Evolutionary conservation across 2,113 vertebrate species (phyloP).

Genomic region (Callithrix jacchus): DNA sequence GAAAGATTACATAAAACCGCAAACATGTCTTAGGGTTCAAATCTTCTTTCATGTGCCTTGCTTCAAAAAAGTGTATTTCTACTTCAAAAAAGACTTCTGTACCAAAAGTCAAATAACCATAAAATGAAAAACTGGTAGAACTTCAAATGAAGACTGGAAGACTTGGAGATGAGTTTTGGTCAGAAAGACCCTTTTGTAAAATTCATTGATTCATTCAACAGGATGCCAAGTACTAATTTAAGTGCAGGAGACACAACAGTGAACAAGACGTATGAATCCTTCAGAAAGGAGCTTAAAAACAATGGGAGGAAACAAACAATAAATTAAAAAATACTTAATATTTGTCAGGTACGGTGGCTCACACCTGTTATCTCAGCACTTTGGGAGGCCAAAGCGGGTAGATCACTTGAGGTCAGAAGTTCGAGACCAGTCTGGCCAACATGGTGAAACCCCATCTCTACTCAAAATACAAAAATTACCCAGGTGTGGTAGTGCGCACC

Average conservation of each 20-base stretch:
- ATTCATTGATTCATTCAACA: neutral
- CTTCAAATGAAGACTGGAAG: neutral
- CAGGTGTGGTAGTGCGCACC: too few species aligned
- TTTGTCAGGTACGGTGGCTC: neutral
- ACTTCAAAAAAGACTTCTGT: neutral
- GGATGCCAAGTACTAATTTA: neutral
- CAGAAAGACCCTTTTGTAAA: neutral
- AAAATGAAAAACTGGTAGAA: neutral
- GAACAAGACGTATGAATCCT: neutral
- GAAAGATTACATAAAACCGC: neutral
- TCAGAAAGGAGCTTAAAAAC: conserved; percentile 5
- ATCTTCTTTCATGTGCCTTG: neutral
- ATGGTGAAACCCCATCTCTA: too few species aligned
- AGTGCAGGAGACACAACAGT: neutral
- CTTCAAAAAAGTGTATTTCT: neutral
- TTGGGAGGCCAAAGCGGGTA: too few species aligned
- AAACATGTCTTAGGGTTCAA: neutral
- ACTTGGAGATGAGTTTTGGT: neutral
- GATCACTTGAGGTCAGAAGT: too few species aligned
- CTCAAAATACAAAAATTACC: too few species aligned
- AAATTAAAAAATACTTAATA: neutral
- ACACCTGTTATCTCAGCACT: too few species aligned
- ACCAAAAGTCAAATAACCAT: neutral
- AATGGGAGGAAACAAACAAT: neutral
- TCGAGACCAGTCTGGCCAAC: too few species aligned